A percentile compares a stretch with the other conserved stretches of the same genome.
Evolutionary conservation across 2,797 vertebrate species (phyloP).

Genomic region (Macroramphosus scolopax): DNA sequence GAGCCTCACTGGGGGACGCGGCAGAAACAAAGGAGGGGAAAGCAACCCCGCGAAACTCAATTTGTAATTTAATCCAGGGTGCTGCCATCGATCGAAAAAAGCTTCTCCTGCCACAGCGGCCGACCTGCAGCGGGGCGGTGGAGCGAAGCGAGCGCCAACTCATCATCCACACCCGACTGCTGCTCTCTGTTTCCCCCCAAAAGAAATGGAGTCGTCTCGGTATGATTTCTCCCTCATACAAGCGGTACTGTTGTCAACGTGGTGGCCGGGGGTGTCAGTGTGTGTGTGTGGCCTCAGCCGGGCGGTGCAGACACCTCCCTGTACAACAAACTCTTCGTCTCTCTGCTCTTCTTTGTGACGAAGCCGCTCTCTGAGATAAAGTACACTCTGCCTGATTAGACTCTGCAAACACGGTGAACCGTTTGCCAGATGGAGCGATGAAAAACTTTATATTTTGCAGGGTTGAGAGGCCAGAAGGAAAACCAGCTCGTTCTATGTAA

Average conservation of each 20-base stretch:
- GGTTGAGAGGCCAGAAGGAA: conserved; percentile 10
- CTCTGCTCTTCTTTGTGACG: conserved; percentile 24
- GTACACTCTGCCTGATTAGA: conserved; percentile 41
- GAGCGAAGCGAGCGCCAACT: conserved; percentile 43
- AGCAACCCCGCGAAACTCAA: conserved; percentile 72
- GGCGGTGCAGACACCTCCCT: no score
- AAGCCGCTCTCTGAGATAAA: conserved; percentile 10
- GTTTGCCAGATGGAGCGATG: conserved; percentile 60
- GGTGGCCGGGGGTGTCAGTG: no score
- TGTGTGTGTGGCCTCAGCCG: no score
- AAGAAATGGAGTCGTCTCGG: conserved; percentile 4
- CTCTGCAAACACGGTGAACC: conserved; percentile 40
- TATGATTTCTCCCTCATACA: no score
- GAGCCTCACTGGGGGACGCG: conserved; percentile 68
- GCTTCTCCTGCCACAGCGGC: conserved; percentile 47
- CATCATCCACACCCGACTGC: conserved; percentile 23
- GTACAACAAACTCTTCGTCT: no score
- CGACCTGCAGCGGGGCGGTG: conserved; percentile 45
- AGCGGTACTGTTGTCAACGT: no score
- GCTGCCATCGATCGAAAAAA: conserved; percentile 70
- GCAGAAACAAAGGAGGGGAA: conserved; percentile 63
- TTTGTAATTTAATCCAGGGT: conserved; percentile 78
- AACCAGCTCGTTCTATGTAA: conserved; percentile 35
- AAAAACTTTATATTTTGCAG: conserved; percentile 39
- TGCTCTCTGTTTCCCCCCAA: conserved; percentile 3